phyloP scores from a whole-genome alignment of 2,888 invertebrate species.

The Cistogaster globosa region DNA sequence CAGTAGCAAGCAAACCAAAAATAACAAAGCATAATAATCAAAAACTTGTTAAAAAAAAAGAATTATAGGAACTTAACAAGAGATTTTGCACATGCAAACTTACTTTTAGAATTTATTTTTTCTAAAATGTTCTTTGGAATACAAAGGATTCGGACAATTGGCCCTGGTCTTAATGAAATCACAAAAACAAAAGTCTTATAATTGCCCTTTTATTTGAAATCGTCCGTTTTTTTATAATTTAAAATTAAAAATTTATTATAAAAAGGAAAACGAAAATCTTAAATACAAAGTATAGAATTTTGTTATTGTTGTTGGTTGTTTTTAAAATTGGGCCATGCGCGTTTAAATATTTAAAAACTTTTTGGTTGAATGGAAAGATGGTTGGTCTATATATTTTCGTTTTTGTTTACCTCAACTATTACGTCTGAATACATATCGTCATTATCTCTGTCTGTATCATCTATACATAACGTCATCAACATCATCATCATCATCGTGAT shows the following conservation, averaged over 20 bases:
- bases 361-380: slow-evolving; percentile 31
- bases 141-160: too few species aligned
- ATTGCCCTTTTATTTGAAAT: too few species aligned
- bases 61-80: too few species aligned
- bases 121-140: too few species aligned
- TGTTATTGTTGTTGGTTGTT: slow-evolving; percentile 29
- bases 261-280: slow-evolving; percentile 1
- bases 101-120: too few species aligned
- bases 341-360: slow-evolving; percentile 56
- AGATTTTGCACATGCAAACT: too few species aligned
- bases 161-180: too few species aligned
- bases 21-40: too few species aligned
- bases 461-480: neutral
- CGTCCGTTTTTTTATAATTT: slow-evolving; percentile 27
- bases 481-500: neutral
- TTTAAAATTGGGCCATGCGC: slow-evolving; percentile 62
- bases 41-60: too few species aligned
- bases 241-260: neutral
- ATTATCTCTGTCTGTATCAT: slow-evolving; percentile 32
- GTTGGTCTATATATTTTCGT: slow-evolving; percentile 37
- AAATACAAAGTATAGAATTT: slow-evolving; percentile 51
- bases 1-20: too few species aligned
- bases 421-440: slow-evolving; percentile 44
- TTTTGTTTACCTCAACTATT: slow-evolving; percentile 65
- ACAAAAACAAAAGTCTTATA: too few species aligned